A percentile compares a stretch with the other conserved stretches of the same genome.
Evolutionary conservation across 2,113 vertebrate genomes (phyloP).

Genomic region (Plecturocebus donacophilus): DNA sequence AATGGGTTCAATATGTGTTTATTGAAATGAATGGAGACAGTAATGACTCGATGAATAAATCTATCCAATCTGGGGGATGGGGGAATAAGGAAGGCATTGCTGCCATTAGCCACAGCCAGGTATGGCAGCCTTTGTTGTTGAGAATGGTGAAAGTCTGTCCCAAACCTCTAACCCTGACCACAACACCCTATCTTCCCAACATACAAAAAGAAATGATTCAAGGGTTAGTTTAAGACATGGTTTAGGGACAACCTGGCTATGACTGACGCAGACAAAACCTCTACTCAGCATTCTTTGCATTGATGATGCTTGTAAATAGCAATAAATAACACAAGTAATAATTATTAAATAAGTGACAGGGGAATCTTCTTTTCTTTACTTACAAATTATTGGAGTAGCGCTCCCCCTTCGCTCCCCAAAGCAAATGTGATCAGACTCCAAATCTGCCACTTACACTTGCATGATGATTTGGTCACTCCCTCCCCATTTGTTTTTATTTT

Average conservation of each 20-base stretch:
- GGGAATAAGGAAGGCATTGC: rapidly evolving
- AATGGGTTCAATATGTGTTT: not conserved
- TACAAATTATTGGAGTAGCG: not conserved
- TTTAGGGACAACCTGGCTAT: not conserved
- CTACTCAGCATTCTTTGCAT: not conserved
- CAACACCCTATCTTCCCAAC: not conserved
- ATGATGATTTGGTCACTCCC: not conserved
- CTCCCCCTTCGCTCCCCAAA: not conserved
- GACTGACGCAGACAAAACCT: not conserved
- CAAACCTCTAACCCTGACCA: not conserved
- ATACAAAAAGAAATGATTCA: not conserved
- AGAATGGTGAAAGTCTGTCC: not conserved
- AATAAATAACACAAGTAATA: not conserved
- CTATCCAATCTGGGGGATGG: rapidly evolving
- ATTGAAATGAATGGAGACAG: too few relatives aligned
- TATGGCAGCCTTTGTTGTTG: not conserved
- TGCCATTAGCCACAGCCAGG: rapidly evolving
- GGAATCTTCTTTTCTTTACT: not conserved
- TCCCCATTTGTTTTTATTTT: not conserved
- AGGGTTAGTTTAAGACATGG: not conserved
- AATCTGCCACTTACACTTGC: not conserved
- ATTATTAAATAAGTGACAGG: not conserved
- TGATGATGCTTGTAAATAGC: not conserved
- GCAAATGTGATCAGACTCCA: not conserved
- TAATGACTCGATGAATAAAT: not conserved